Evolutionary conservation across 2,113 vertebrate genomes (phyloP).

Genomic region (Chamaea fasciata): DNA sequence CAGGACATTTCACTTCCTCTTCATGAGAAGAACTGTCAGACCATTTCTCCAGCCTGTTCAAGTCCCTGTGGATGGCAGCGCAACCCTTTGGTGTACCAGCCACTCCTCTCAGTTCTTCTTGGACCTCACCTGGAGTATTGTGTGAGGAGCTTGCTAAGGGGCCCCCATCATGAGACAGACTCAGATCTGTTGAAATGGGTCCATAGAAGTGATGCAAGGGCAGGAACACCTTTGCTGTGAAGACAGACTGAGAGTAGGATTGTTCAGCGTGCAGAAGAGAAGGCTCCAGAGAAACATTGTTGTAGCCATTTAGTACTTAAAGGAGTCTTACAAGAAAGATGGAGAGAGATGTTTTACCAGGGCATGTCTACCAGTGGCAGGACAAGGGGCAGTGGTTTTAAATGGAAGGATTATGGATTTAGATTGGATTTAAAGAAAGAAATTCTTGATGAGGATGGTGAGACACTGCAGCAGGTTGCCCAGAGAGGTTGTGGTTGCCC

Average conservation of each 20-base stretch:
- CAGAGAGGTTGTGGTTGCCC: neutral
- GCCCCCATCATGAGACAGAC: neutral
- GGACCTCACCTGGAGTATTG: neutral
- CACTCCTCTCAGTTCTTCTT: neutral
- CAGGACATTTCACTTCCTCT: neutral
- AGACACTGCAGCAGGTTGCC: neutral
- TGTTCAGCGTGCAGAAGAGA: neutral
- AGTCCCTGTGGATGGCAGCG: neutral
- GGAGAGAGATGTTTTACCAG: neutral
- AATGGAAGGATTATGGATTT: neutral
- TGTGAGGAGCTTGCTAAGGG: neutral
- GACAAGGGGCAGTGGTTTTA: neutral
- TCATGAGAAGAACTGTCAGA: neutral
- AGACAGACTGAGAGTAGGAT: neutral
- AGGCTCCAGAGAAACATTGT: neutral
- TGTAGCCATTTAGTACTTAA: neutral
- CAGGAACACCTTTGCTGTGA: neutral
- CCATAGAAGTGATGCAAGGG: neutral
- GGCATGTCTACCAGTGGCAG: neutral
- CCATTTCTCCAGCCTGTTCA: neutral
- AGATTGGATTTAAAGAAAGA: neutral
- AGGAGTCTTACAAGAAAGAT: neutral
- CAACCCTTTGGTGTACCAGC: neutral
- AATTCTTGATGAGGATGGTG: neutral
- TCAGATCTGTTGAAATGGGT: neutral